Evolutionary conservation across 2,113 vertebrate genomes (phyloP), one percentile per base, ranked within the genome.

Genomic region (Ophiodon elongatus): DNA sequence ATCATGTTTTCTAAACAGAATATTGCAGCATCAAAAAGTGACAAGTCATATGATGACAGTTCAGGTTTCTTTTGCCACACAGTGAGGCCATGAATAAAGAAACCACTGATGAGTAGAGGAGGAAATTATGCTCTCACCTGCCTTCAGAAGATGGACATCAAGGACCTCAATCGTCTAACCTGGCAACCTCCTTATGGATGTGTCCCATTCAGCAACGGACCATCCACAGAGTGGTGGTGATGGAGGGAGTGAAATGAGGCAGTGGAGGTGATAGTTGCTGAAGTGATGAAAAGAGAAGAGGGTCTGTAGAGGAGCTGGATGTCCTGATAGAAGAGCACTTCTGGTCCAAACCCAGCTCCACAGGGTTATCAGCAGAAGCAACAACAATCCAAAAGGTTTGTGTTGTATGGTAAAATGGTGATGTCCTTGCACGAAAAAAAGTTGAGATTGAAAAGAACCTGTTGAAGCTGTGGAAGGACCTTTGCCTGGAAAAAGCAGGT

Each of bases 81-180:
- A 39, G 35, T 67, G 8, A 29, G 1, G 8, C 62, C 25, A 69
- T 50, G 37, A 79, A 76, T 52, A 29, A 33, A 75, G 9, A 43
- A 52, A 73, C 21, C 25, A 11, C 9, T 15, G 1, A 70, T 43
- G 21, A 81, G 43, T 11, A 37, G 11, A 70, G 14, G 62, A 65
- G 29, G 68, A 52, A 63, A 43, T 27, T 45, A 76, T 78, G 50
- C 19, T 87, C 95, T 94, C 79, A 95, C 95, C 95, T 96, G 94
- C 83, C 90, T 88, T 94, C 88, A 94, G 88, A 85, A 90, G 90
- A 94, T 73, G 86, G 86, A 90, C 94, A 92, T 94, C 87, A 80
- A 94, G 93, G 92, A 87, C 93, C 89, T 89, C 86, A 89, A 85
- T 87, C 82, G 88, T 94, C 88, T 85, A 94, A 93, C 92, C 93